Evolutionary conservation across 2,888 invertebrate genomes (phyloP), one percentile per base, ranked within the genome.

Genomic region (Sisyra terminalis): DNA sequence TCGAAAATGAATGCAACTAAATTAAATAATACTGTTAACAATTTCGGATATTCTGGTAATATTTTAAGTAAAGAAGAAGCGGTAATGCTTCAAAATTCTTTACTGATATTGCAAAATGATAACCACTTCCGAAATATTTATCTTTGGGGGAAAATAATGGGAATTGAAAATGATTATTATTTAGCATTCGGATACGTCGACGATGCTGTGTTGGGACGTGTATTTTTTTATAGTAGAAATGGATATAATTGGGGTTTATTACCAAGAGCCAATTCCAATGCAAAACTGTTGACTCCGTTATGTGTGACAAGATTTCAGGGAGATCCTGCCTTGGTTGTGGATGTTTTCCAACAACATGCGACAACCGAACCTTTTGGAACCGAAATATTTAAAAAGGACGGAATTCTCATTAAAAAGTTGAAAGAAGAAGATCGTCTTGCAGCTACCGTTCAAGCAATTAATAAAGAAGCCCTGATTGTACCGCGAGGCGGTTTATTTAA

Each of bases 141-240:
- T 55, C 86, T 89, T 55, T 89, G 89, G 87, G 92, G 90, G 0
- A 77, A 79, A 55, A 77, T 92, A 41, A 71, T 75, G 49, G 89
- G 85, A 2, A 64, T 73, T 1, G 75, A 76, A 48, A 69, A 69
- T 13, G 88, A 89, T 60, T 92, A 92, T 58, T 85, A 79, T 55
- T 73, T 92, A 46, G 83, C 85, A 2, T 85, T 77, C 53, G 90
- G 92, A 10, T 77, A 79, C 49, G 65, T 67, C 14, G 73, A 70
- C 47, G 86, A 92, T 57, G 82, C 78, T 41, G 58, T 89, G 34
- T 58, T 64, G 14, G 78, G 79, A 44, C 73, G 75, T 53, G 76
- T 74, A 48, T 88, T 75, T 57, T 86, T 81, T 57, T 92, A 89
- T 63, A 82, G 81, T 46, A 64, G 63, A 1, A 77, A 86, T 54